Conservation (phyloP, 2,113 vertebrate species). For the Scomber colias region DNA sequence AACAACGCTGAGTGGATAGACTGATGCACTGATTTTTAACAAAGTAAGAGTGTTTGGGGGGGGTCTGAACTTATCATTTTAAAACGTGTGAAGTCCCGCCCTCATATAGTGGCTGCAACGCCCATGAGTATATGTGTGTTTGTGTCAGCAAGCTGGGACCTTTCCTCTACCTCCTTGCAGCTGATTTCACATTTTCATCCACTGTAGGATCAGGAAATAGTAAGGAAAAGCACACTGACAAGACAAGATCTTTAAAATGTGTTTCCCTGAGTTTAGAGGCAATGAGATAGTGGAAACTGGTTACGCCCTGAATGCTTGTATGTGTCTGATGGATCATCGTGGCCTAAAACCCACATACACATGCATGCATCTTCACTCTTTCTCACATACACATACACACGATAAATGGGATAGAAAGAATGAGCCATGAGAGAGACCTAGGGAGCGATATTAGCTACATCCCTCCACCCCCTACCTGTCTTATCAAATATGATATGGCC, state of each 20-base stretch:
- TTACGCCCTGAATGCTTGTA: slow-evolving; percentile 53
- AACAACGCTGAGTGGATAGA: too few species aligned
- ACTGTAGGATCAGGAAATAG: slow-evolving; percentile 58
- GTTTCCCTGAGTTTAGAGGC: slow-evolving; percentile 59
- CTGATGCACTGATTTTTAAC: too few species aligned
- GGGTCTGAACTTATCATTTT: too few species aligned
- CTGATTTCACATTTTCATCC: slow-evolving; percentile 57
- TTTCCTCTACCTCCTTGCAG: slow-evolving; percentile 33
- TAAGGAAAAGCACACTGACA: slow-evolving; percentile 58
- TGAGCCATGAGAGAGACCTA: slow-evolving; percentile 62
- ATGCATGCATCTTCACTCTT: slow-evolving; percentile 8
- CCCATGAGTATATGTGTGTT: neutral
- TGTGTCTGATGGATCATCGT: slow-evolving; percentile 60
- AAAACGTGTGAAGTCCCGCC: too few species aligned
- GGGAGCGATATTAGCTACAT: slow-evolving; percentile 73
- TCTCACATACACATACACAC: slow-evolving; percentile 19
- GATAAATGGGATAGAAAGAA: slow-evolving; percentile 65
- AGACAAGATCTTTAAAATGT: slow-evolving; percentile 62
- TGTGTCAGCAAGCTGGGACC: slow-evolving; percentile 43
- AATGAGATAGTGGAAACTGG: slow-evolving; percentile 57
- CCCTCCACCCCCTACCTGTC: slow-evolving; percentile 64
- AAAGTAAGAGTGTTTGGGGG: too few species aligned
- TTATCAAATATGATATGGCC: slow-evolving; percentile 76
- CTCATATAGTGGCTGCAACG: too few species aligned
- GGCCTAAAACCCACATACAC: slow-evolving; percentile 44